Percentiles rank a stretch among this genome's conserved stretches.
These are phyloP conservation scores for Crocuta crocuta DNA, from an alignment of 2,113 vertebrate species.

Conservation along the genomic window DNA sequence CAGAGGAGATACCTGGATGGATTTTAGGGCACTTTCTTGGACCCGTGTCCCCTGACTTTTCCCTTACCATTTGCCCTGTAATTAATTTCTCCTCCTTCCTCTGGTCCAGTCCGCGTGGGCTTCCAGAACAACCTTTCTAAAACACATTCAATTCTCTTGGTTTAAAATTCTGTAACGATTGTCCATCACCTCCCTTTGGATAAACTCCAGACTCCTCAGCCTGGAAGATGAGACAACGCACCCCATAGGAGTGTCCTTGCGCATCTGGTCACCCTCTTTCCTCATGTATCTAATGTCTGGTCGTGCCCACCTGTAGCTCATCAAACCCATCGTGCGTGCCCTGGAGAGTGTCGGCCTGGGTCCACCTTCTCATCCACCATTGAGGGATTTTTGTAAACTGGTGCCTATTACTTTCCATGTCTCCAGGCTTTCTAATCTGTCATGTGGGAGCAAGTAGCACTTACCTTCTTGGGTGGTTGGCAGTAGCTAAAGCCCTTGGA, in stretches of 20 bases:
- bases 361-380: neutral
- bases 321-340: neutral
- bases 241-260: neutral
- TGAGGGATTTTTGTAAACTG: neutral
- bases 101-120: too few relatives aligned
- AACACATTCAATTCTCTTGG: neutral
- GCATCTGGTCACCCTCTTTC: neutral
- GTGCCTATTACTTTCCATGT: neutral
- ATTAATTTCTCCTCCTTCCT: neutral
- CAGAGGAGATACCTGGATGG: neutral
- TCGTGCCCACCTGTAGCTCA: neutral
- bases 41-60: neutral
- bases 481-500: neutral
- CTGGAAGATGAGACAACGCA: neutral
- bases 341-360: neutral
- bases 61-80: neutral
- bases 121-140: neutral
- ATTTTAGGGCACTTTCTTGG: neutral
- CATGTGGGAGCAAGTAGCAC: neutral
- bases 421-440: neutral
- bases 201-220: neutral
- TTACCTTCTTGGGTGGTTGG: neutral
- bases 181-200: neutral
- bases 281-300: accelerated
- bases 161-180: neutral